Evolutionary conservation across 2,888 invertebrate species (phyloP).

Genomic region (Cephus sareptanus): DNA sequence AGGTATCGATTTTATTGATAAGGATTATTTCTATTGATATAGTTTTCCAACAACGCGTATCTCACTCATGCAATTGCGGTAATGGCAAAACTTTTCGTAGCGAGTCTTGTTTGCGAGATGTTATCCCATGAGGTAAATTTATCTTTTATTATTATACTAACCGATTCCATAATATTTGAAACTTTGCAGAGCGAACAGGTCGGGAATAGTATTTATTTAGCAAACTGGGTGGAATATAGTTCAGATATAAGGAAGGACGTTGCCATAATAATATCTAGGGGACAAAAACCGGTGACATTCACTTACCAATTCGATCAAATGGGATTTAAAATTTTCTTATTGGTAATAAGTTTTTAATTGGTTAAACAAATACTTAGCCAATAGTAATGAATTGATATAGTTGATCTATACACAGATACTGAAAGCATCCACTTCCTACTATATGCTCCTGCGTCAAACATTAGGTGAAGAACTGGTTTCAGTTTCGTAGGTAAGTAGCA

Average conservation of each 20-base stretch:
- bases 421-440: slow-evolving; percentile 17
- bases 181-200: slow-evolving; percentile 12
- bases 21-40: background rate
- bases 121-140: slow-evolving; percentile 16
- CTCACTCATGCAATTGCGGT: slow-evolving; percentile 6
- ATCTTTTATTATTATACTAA: background rate
- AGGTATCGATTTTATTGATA: background rate
- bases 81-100: slow-evolving; percentile 9
- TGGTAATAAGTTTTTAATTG: slow-evolving; percentile 6
- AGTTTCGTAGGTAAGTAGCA: background rate
- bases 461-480: slow-evolving; percentile 3
- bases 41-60: slow-evolving; percentile 12
- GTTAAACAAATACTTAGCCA: background rate
- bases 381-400: background rate
- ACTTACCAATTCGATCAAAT: slow-evolving; percentile 1
- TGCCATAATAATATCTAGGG: slow-evolving; percentile 8
- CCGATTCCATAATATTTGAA: background rate
- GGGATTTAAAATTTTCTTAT: slow-evolving; percentile 14
- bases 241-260: slow-evolving; percentile 3
- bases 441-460: slow-evolving; percentile 12
- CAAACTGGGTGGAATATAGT: slow-evolving; percentile 1
- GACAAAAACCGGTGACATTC: slow-evolving; percentile 3
- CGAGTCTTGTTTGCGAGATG: slow-evolving; percentile 8
- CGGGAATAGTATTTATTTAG: slow-evolving; percentile 9
- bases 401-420: slow-evolving; percentile 7